Conservation (phyloP, 2,113 vertebrate species). For the Athene cunicularia region DNA sequence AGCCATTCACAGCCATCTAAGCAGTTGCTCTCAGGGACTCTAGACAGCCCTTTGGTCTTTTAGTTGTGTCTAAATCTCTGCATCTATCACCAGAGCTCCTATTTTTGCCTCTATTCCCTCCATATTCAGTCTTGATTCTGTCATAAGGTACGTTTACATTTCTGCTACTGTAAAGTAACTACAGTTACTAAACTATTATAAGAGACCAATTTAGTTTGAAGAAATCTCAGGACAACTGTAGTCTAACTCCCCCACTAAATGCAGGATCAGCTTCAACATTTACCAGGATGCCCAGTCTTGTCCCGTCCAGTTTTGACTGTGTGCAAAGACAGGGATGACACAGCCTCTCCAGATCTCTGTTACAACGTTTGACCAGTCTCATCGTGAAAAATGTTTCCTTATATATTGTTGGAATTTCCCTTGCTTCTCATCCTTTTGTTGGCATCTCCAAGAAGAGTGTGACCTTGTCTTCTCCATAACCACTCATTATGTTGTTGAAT, state of each 20-base stretch:
- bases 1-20: background rate
- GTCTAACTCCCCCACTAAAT: background rate
- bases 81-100: background rate
- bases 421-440: background rate
- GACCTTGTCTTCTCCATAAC: background rate
- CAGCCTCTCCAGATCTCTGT: background rate
- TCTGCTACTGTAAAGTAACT: background rate
- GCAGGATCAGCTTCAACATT: background rate
- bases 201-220: background rate
- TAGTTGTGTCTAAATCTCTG: background rate
- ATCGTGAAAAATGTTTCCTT: background rate
- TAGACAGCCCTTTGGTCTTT: background rate
- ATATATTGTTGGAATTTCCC: background rate
- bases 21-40: background rate
- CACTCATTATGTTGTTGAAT: background rate
- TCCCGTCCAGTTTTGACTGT: background rate
- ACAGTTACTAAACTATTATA: background rate
- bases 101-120: background rate
- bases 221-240: background rate
- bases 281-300: background rate
- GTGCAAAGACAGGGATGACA: background rate
- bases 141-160: background rate
- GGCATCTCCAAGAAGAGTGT: background rate
- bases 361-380: background rate
- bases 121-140: background rate